Percentiles rank a stretch among this genome's conserved stretches.
Conservation (phyloP, 2,888 invertebrate genomes). For the Sinodicranocentrus sp. region DNA sequence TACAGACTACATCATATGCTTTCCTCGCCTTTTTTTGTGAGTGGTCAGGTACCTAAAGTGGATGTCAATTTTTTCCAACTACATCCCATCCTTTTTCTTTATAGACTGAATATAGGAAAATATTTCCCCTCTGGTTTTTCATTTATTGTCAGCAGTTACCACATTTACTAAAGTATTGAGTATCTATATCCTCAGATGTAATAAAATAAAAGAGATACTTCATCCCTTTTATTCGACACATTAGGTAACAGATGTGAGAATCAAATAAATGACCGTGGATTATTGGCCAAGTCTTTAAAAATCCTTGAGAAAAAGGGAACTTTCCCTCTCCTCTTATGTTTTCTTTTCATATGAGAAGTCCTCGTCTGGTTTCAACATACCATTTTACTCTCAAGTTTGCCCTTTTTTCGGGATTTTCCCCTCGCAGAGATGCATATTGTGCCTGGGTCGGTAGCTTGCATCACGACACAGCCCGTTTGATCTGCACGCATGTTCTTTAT, state of each 20-base stretch:
- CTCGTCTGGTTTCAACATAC: no score
- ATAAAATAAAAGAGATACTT: constrained; percentile 51
- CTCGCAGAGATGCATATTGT: no score
- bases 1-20: no score
- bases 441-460: no score
- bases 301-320: neutral
- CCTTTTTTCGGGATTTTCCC: no score
- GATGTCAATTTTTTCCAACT: no score
- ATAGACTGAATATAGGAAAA: neutral
- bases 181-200: constrained; percentile 42
- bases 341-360: no score
- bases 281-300: constrained; percentile 52
- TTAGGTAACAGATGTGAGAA: constrained; percentile 62
- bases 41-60: no score
- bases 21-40: no score
- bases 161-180: constrained; percentile 38
- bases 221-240: constrained; percentile 44
- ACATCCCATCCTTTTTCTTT: neutral
- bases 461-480: no score
- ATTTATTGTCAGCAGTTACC: constrained; percentile 41
- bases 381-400: no score
- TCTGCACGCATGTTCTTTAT: no score
- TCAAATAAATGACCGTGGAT: constrained; percentile 58
- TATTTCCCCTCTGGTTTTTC: constrained; percentile 23
- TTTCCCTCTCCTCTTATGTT: neutral